Conservation (phyloP, 2,113 vertebrate species). For the Nibea coibor region DNA sequence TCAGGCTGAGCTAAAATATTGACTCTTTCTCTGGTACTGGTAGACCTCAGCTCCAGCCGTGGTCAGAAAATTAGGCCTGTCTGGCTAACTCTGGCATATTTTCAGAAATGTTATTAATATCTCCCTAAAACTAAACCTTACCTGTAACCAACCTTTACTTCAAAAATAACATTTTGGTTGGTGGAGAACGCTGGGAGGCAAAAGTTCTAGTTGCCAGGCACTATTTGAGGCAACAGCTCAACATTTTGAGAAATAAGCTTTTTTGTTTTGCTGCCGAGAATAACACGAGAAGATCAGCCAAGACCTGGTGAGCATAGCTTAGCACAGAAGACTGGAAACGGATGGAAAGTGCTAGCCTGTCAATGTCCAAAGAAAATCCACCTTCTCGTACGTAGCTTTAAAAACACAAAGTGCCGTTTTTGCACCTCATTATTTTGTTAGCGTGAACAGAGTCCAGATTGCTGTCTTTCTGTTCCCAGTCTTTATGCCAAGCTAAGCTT, state of each 20-base stretch:
- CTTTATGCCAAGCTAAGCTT: background rate
- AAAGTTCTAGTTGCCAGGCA: conserved; percentile 5
- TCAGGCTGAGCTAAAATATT: conserved; percentile 12
- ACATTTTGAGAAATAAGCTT: background rate
- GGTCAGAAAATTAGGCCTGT: background rate
- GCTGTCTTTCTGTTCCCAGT: background rate
- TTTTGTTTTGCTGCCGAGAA: background rate
- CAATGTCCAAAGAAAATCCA: background rate
- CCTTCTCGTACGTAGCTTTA: background rate
- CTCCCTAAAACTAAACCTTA: background rate
- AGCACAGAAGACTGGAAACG: background rate
- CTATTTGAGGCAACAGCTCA: conserved; percentile 4
- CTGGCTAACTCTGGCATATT: too few species aligned
- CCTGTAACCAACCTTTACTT: background rate
- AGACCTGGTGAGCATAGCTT: background rate
- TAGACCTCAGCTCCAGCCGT: background rate
- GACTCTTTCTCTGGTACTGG: background rate
- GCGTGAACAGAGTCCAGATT: too few species aligned
- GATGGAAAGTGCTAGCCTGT: background rate
- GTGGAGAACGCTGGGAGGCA: background rate
- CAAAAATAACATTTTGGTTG: background rate
- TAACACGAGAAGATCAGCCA: background rate
- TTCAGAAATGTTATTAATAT: too few species aligned
- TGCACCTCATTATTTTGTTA: background rate
- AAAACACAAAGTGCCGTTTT: background rate